Evolutionary conservation across 2,113 vertebrate genomes (phyloP), one percentile per base, ranked within the genome.

Genomic region (Climacteris rufus): DNA sequence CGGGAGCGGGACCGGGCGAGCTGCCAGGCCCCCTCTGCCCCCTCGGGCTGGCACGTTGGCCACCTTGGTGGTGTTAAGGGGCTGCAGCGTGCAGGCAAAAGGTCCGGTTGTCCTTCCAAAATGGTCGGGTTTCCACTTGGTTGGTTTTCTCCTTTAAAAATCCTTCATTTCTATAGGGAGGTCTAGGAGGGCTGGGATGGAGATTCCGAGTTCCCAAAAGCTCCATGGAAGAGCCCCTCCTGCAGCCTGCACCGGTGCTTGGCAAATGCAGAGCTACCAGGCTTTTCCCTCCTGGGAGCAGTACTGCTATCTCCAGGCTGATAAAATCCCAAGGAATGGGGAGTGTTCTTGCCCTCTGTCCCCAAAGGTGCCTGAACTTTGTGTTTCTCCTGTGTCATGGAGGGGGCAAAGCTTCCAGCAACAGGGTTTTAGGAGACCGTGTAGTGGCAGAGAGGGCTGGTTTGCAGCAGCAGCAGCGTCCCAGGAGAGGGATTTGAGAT

Each of bases 381-480:
- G 30, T 2, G 0, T 54, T 92, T 70, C n/a, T 57, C 49, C 27
- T 44, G 40, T 11, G 33, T 60, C 7, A 1, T 2, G 5, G 54
- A 72, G 19, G 4, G 9, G 25, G 33, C 21, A 44, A 37, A 76
- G 24, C 60, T 93, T 44, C 66, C 21, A 20, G 61, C 42, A 63
- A 2, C 0, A 6, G 21, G 30, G 22, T 8, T 80, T 72, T 81
- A 6, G 69, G 35, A 65, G 77, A 27, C 27, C 17, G 25, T 18
- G 27, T 3, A 0, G 5, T 4, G 25, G 5, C 53, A 42, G 20
- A 28, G 42, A 31, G 35, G 35, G 7, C 76, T n/a, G 19, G 21
- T 83, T 50, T 50, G 65, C 60, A 52, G 33, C 0, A 0, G 15
- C 37, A 66, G 53, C 65, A 1, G 23, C 1, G 0, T 40, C 40